Evolutionary conservation across 2,797 vertebrate genomes (phyloP).

Genomic region (Pseudopleuronectes americanus): DNA sequence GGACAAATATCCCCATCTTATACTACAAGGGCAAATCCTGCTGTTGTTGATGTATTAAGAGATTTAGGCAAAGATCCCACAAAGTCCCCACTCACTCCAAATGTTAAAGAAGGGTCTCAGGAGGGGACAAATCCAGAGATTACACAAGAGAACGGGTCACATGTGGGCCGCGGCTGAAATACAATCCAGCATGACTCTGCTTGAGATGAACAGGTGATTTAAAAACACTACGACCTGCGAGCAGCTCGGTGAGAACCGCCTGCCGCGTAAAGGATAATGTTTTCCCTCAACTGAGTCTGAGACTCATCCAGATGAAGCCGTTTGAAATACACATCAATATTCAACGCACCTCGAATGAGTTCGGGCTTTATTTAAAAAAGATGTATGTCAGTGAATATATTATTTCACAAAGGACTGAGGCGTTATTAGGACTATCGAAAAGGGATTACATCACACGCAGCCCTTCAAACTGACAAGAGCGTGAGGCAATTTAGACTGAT

Average conservation of each 20-base stretch:
- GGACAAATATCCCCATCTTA: constrained; percentile 8
- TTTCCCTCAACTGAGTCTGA: constrained; percentile 28
- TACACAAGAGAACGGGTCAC: constrained; percentile 14
- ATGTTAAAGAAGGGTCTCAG: constrained; percentile 16
- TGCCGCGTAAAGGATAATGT: constrained; percentile 30
- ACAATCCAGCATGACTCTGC: constrained; percentile 38
- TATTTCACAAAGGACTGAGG: constrained; percentile 7
- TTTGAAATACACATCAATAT: constrained; percentile 35
- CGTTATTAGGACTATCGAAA: constrained; percentile 8
- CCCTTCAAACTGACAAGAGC: constrained; percentile 32
- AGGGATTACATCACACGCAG: constrained; percentile 31
- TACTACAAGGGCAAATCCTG: not conserved
- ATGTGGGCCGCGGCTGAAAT: constrained; percentile 14
- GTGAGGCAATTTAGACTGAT: constrained; percentile 27
- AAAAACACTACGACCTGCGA: constrained; percentile 3
- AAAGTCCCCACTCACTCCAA: not conserved
- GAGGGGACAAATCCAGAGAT: not conserved
- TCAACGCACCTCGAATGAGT: constrained; percentile 9
- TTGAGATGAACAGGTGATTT: constrained; percentile 39
- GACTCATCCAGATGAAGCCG: constrained; percentile 38
- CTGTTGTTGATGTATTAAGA: not conserved
- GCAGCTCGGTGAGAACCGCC: constrained; percentile 35
- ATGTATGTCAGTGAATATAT: constrained; percentile 10
- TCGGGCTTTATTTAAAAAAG: constrained; percentile 23
- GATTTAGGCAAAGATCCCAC: constrained; percentile 9